A percentile compares a stretch with the other conserved stretches of the same genome.
Evolutionary conservation across 2,113 vertebrate genomes (phyloP).

Genomic region (Corvus cornix): DNA sequence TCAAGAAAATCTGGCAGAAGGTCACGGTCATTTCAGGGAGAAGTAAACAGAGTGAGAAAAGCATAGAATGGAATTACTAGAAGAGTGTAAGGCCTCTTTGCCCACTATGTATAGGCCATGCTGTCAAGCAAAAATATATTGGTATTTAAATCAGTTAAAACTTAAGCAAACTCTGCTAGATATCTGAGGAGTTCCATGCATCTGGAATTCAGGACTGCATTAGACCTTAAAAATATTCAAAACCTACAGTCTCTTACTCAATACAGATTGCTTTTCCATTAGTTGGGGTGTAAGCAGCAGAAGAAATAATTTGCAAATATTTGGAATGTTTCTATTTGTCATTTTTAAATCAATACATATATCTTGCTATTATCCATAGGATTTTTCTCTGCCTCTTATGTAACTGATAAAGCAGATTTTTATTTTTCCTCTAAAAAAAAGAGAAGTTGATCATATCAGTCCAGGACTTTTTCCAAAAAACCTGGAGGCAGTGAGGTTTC

Average conservation of each 20-base stretch:
- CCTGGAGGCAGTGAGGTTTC: conserved; percentile 46
- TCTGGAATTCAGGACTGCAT: background rate
- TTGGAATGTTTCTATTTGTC: background rate
- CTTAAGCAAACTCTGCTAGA: background rate
- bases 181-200: background rate
- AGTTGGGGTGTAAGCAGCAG: background rate
- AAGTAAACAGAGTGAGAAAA: conserved; percentile 53
- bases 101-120: background rate
- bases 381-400: background rate
- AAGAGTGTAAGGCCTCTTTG: background rate
- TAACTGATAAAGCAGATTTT: background rate
- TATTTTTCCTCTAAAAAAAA: conserved; percentile 11
- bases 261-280: background rate
- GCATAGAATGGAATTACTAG: conserved; percentile 4
- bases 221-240: conserved; percentile 10
- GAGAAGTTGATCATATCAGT: conserved; percentile 35
- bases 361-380: background rate
- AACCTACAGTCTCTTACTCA: background rate
- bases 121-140: background rate
- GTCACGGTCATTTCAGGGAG: conserved; percentile 49
- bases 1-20: conserved; percentile 66
- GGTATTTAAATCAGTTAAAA: conserved; percentile 12
- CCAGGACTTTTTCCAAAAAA: conserved; percentile 42
- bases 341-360: conserved; percentile 3
- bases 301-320: background rate